These are phyloP conservation scores for Parapsyche elsis DNA, from an alignment of 1,140 invertebrate species.

Conservation along the genomic window DNA sequence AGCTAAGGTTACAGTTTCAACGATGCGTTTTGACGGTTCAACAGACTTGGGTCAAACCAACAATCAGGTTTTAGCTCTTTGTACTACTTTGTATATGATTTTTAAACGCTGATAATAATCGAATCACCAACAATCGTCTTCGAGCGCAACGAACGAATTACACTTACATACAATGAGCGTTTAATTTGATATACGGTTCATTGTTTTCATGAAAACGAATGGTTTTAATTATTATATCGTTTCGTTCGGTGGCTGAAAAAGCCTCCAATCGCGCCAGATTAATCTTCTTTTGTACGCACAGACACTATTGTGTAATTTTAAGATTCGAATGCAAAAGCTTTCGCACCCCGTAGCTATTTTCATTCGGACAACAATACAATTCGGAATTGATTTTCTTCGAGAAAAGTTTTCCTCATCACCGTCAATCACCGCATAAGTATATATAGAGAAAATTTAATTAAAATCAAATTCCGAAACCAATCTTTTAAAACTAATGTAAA, in stretches of 20 bases:
- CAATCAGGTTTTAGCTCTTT: no score
- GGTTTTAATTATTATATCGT: slow-evolving; percentile 7
- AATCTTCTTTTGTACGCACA: slow-evolving; percentile 29
- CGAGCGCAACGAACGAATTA: no score
- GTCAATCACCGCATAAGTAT: neutral
- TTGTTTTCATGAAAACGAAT: neutral
- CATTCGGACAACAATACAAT: neutral
- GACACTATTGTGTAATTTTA: slow-evolving; percentile 37
- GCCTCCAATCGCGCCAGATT: neutral
- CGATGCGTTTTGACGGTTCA: no score
- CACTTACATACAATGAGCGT: neutral
- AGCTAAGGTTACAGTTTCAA: no score
- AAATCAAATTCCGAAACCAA: no score
- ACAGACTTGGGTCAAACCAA: no score
- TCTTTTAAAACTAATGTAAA: neutral
- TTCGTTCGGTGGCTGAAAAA: neutral
- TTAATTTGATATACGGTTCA: neutral
- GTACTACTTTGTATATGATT: no score
- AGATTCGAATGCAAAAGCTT: neutral
- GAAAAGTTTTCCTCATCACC: neutral
- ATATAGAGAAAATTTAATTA: no score
- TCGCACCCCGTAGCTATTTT: neutral
- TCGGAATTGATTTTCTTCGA: neutral
- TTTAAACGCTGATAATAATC: no score
- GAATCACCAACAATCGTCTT: no score